Evolutionary conservation across 2,797 vertebrate genomes (phyloP).

Genomic region (Lepilemur ruficaudatus): DNA sequence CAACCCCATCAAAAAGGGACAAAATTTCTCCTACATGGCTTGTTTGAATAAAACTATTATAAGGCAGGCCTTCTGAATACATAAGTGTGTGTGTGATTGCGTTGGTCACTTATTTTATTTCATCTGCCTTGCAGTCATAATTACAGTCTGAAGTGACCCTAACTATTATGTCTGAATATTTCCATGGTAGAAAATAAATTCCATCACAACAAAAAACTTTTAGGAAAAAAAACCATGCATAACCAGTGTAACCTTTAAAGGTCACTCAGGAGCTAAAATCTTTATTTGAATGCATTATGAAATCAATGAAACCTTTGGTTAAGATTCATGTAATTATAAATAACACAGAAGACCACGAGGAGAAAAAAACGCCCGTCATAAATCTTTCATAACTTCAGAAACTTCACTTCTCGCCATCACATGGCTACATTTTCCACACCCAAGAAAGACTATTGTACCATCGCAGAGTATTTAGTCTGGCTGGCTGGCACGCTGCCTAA

Average conservation of each 20-base stretch:
- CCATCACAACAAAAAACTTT: conserved; percentile 52
- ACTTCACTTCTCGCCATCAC: conserved; percentile 1
- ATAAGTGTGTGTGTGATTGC: neutral
- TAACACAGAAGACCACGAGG: conserved; percentile 33
- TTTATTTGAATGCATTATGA: conserved; percentile 75
- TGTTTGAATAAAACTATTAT: neutral
- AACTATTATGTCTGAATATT: neutral
- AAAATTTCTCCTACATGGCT: neutral
- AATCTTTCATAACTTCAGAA: conserved; percentile 66
- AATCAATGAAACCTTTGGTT: conserved; percentile 74
- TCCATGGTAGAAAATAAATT: neutral
- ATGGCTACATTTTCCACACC: conserved; percentile 40
- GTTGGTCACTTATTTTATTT: neutral
- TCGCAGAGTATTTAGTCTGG: conserved; percentile 70
- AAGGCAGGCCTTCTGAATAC: neutral
- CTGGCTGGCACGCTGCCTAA: conserved; percentile 60
- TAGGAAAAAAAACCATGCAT: neutral
- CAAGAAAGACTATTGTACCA: conserved; percentile 50
- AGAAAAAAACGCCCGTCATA: conserved; percentile 43
- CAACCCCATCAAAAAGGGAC: neutral
- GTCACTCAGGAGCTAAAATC: conserved; percentile 67
- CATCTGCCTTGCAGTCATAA: neutral
- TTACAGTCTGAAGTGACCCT: neutral
- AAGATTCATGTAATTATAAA: conserved; percentile 71
- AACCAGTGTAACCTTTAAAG: conserved; percentile 72